Base-by-base conservation (phyloP, 2,888 invertebrate genomes). In the Drosophila pseudotakahashii region DNA sequence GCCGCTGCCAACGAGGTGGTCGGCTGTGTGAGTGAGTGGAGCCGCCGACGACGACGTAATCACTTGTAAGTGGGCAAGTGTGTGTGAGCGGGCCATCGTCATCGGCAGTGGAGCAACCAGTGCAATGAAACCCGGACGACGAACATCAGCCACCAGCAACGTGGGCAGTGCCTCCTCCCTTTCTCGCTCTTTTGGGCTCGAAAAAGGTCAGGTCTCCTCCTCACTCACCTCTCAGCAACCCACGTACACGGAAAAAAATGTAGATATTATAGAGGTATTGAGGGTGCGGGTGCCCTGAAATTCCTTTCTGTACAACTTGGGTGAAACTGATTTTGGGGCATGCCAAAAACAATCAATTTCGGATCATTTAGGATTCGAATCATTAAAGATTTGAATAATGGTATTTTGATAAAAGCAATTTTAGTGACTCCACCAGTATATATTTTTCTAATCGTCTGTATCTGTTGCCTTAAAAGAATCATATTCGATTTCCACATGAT, bases 11-110 rank as follows among this genome's bases (percentile, higher is more conserved):
- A n/a, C 30, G 47, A 10, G 14, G 30, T 59, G 37, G 53, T 34
- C 36, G 32, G 32, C 41, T 45, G 53, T 64, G 70, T 54, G 67
- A 52, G 72, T 52, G 75, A 67, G 75, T 55, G 83, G 73, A 78
- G 70, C 79, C 74, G 79, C 67, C 89, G 81, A 83, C 89, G 30
- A 30, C 30, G 88, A 83, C 89, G 88, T 82, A 82, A 89, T 87
- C 89, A 83, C 45, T 87, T 76, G 85, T 73, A 63, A 76, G 84
- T 74, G 75, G 64, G 71, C 68, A 30, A 42, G 42, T 44, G 50
- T 62, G 53, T 52, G 58, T 42, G 75, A 42, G 57, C 48, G 37
- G 55, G 50, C 72, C 76, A 75, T 79, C 83, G 79, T 80, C 80
- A 82, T 79, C 83, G 48, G 61, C 55, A 58, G 70, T 62, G 57